These are phyloP conservation scores for Morpho achilles DNA, from an alignment of 2,888 invertebrate genomes.

Conservation along the genomic window DNA sequence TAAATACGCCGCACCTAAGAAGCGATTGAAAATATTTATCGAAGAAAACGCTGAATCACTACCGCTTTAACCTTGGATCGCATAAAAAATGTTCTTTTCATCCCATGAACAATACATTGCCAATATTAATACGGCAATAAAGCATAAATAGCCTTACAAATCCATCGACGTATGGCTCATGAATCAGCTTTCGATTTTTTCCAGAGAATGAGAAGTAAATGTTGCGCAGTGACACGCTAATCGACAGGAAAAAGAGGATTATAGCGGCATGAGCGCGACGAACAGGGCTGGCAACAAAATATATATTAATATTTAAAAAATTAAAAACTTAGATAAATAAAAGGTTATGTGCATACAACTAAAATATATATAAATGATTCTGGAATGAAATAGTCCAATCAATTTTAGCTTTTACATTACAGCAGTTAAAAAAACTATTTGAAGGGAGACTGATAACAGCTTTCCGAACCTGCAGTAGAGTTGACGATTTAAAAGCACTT, in stretches of 20 bases:
- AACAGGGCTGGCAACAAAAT: constrained; percentile 1
- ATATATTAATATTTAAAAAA: too few species aligned
- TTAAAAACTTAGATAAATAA: too few species aligned
- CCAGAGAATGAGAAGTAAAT: constrained; percentile 6
- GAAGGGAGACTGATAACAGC: too few species aligned
- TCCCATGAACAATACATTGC: background rate
- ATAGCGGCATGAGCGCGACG: constrained; percentile 25
- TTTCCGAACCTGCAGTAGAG: too few species aligned
- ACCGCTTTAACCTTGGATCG: background rate
- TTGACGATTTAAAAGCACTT: too few species aligned
- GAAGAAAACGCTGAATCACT: background rate
- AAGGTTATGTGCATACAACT: too few species aligned
- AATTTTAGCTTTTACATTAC: too few species aligned
- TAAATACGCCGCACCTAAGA: background rate
- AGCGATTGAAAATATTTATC: background rate
- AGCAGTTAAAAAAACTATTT: too few species aligned
- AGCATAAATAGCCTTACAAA: background rate
- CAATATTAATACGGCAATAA: background rate
- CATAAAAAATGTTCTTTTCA: background rate
- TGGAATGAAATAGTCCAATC: too few species aligned
- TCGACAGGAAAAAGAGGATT: constrained; percentile 50
- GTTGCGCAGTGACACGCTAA: constrained; percentile 34
- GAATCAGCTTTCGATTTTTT: constrained; percentile 10
- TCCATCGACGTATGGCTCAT: background rate
- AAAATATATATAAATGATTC: background rate